These are phyloP conservation scores for Actinopyga echinites DNA, from an alignment of 53 echinoderm and acorn worm species.

Conservation along the genomic window DNA sequence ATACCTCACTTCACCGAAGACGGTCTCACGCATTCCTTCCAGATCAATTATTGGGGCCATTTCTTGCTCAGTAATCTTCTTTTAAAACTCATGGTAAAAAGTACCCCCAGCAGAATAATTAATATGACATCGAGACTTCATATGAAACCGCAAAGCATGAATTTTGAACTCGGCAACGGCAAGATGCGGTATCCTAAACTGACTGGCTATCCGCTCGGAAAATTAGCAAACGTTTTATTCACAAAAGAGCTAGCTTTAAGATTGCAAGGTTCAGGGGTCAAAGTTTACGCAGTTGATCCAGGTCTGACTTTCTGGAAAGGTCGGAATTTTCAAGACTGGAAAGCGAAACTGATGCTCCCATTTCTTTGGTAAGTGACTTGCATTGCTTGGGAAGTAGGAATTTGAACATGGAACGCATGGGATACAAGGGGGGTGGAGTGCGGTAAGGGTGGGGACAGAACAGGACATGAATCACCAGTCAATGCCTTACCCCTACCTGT, in stretches of 20 bases:
- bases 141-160: conserved; percentile 30
- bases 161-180: conserved; percentile 31
- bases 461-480: no score
- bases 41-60: conserved; percentile 80
- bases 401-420: neutral
- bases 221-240: conserved; percentile 85
- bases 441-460: neutral
- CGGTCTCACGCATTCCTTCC: conserved; percentile 70
- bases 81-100: conserved; percentile 75
- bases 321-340: conserved; percentile 13
- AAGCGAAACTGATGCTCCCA: conserved; percentile 10
- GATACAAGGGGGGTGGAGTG: neutral
- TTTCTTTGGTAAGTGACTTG: conserved; percentile 1
- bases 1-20: conserved; percentile 59
- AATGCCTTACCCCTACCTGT: no score
- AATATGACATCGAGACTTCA: conserved; percentile 76
- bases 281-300: conserved; percentile 41
- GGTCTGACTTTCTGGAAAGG: conserved; percentile 35
- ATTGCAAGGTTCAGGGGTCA: conserved; percentile 65
- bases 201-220: conserved; percentile 65
- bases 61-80: conserved; percentile 82
- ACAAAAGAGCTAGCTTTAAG: conserved; percentile 68
- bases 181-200: conserved; percentile 48
- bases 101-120: conserved; percentile 74
- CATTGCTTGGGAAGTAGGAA: neutral